Percentiles rank a stretch among this genome's conserved stretches.
phyloP scores from a whole-genome alignment of 2,113 vertebrate species.

The Proterorhinus semilunaris region DNA sequence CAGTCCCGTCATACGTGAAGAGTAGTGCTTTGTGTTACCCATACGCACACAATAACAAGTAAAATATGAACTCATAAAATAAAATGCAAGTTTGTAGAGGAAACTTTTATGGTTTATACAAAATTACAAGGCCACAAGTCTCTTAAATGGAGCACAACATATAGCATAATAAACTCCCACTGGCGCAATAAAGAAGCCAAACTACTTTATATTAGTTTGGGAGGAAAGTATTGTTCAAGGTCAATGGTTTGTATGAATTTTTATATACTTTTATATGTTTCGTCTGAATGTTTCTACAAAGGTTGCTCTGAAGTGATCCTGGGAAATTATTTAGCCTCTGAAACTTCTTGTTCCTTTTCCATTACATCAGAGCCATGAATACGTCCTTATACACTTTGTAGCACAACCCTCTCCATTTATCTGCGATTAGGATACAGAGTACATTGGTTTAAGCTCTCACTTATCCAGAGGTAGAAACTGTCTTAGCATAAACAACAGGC shows the following conservation, averaged over 20 bases:
- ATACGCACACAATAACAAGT: not conserved
- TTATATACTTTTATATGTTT: not conserved
- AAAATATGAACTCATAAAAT: constrained; percentile 13
- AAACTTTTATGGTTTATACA: not conserved
- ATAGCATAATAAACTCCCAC: not conserved
- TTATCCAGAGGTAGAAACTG: too few species aligned
- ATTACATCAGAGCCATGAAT: too few species aligned
- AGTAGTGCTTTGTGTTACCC: constrained; percentile 33
- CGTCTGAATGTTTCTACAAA: not conserved
- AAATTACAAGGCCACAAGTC: not conserved
- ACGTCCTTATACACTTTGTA: too few species aligned
- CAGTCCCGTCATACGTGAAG: constrained; percentile 20
- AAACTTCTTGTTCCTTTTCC: not conserved
- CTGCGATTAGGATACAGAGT: too few species aligned
- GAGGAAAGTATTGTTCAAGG: not conserved
- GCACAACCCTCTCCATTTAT: too few species aligned
- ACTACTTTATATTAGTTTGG: not conserved
- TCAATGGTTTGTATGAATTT: not conserved
- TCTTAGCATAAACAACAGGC: too few species aligned
- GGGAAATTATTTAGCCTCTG: not conserved
- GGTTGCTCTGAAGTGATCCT: not conserved
- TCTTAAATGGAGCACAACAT: not conserved
- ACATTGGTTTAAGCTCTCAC: too few species aligned
- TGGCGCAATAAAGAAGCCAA: not conserved
- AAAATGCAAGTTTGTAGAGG: not conserved